These are phyloP conservation scores for Sisyra nigra DNA, from an alignment of 2,888 invertebrate species.

Conservation along the genomic window DNA sequence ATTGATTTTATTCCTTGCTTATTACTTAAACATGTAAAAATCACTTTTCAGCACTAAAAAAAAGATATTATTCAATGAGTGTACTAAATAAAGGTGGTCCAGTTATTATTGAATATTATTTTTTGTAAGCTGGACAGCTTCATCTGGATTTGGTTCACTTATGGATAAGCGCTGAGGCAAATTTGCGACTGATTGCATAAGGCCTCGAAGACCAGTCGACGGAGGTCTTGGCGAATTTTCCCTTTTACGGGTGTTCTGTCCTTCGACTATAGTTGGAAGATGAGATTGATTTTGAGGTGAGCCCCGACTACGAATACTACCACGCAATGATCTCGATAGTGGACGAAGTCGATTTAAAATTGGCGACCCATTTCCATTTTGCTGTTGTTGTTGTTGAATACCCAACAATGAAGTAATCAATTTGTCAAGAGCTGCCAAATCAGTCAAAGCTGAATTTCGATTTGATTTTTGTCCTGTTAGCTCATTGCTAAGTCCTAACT, in stretches of 20 bases:
- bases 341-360: constrained; percentile 11
- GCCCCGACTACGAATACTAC: constrained; percentile 8
- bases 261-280: constrained; percentile 9
- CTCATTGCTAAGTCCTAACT: constrained; percentile 16
- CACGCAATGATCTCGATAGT: constrained; percentile 12
- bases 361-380: constrained; percentile 9
- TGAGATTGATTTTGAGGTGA: constrained; percentile 4
- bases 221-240: constrained; percentile 1
- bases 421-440: constrained; percentile 45
- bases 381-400: constrained; percentile 26
- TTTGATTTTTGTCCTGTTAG: constrained; percentile 7
- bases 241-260: constrained; percentile 2
- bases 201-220: constrained; percentile 1
- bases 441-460: constrained; percentile 32
- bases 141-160: constrained; percentile 1
- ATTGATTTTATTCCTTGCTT: too few relatives aligned
- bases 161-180: constrained; percentile 7
- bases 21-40: too few relatives aligned
- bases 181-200: constrained; percentile 3
- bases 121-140: constrained; percentile 5
- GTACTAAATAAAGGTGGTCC: too few relatives aligned
- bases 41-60: too few relatives aligned
- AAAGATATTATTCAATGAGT: too few relatives aligned
- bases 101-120: too few relatives aligned
- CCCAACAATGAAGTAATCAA: constrained; percentile 42